Conservation (phyloP, 2,888 invertebrate genomes). For the Unio delphinus region DNA sequence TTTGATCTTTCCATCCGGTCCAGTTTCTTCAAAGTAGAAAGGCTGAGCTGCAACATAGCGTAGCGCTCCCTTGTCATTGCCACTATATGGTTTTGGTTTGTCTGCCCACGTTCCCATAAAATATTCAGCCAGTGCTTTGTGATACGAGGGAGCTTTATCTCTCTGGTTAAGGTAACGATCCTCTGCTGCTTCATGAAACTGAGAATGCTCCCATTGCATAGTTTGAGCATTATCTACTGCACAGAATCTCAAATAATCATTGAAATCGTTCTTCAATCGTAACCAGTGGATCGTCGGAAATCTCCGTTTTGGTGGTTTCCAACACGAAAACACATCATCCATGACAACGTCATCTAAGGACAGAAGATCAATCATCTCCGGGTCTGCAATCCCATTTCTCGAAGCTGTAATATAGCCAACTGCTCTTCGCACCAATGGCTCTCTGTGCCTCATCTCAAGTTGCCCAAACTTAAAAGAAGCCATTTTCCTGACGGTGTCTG, state of each 20-base stretch:
- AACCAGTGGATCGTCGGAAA: slow-evolving; percentile 61
- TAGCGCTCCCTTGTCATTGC: slow-evolving; percentile 47
- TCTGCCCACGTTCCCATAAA: too few species aligned
- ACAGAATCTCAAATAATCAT: slow-evolving; percentile 46
- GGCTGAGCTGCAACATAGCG: slow-evolving; percentile 55
- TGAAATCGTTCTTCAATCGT: slow-evolving; percentile 53
- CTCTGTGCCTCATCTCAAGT: slow-evolving; percentile 64
- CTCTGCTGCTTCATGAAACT: slow-evolving; percentile 78
- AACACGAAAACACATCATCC: slow-evolving; percentile 45
- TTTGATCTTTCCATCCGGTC: slow-evolving; percentile 33
- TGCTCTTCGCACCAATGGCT: slow-evolving; percentile 71
- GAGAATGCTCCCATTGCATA: slow-evolving; percentile 79
- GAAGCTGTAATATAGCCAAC: slow-evolving; percentile 83
- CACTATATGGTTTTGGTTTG: too few species aligned
- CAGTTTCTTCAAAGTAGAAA: slow-evolving; percentile 48
- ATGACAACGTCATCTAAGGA: slow-evolving; percentile 68
- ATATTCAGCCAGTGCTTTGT: too few species aligned
- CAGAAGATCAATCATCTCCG: slow-evolving; percentile 80
- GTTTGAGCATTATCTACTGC: slow-evolving; percentile 54
- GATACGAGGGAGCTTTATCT: too few species aligned
- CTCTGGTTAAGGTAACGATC: too few species aligned
- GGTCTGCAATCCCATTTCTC: slow-evolving; percentile 84
- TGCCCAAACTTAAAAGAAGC: slow-evolving; percentile 57
- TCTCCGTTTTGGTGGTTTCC: slow-evolving; percentile 51
- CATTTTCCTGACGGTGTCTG: slow-evolving; percentile 54